Conservation (phyloP, 2,113 vertebrate species). For the Rynchops niger region DNA sequence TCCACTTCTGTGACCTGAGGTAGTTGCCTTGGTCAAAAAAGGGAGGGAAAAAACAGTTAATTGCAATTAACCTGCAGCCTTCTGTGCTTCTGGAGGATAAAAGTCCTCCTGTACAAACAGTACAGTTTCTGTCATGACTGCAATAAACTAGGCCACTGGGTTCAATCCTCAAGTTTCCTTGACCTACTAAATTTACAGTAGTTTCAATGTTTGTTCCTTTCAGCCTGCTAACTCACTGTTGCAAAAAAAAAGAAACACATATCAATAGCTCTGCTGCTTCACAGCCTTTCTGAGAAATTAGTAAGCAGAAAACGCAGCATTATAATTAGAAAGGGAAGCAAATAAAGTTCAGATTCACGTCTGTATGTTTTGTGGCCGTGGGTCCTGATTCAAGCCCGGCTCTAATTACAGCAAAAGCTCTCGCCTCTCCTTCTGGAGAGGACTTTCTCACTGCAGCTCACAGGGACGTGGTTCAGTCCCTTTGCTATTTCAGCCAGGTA, state of each 20-base stretch:
- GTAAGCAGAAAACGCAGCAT: background rate
- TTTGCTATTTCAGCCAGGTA: background rate
- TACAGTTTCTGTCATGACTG: conserved; percentile 47
- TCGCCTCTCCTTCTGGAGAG: background rate
- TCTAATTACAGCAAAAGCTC: background rate
- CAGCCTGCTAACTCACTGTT: background rate
- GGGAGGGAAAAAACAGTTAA: background rate
- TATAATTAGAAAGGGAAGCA: background rate
- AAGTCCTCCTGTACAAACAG: conserved; percentile 44
- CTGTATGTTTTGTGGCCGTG: background rate
- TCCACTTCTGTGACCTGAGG: background rate
- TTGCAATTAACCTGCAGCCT: conserved; percentile 1
- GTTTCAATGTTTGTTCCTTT: conserved; percentile 30
- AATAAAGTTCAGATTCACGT: background rate
- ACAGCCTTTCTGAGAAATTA: background rate
- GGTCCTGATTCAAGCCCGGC: background rate
- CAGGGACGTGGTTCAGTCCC: background rate
- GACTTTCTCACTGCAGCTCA: background rate
- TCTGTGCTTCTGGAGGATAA: conserved; percentile 2
- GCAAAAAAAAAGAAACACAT: background rate
- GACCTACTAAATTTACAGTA: conserved; percentile 63
- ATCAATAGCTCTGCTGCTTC: background rate
- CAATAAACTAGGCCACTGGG: conserved; percentile 47
- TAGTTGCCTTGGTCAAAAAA: background rate
- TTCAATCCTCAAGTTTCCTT: conserved; percentile 63